Evolutionary conservation across 2,888 invertebrate species (phyloP), one percentile per base, ranked within the genome.

Genomic region (Trissolcus brochymenae): DNA sequence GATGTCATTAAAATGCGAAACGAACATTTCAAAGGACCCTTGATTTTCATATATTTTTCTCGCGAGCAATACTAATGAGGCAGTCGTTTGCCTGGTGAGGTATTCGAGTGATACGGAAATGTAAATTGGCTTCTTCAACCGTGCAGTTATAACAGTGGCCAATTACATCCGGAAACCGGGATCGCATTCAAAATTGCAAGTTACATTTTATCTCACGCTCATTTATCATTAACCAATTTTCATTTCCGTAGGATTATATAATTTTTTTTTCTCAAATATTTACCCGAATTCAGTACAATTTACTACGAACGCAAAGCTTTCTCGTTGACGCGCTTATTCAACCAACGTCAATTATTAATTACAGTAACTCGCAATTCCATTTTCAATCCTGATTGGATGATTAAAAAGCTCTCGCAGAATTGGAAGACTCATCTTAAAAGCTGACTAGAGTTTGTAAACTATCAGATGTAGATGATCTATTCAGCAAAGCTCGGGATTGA

Each of bases 161-260:
- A 75, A 75, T 75, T 75, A 68, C 51, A 68, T 46, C 25, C 13
- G 57, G 35, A 50, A 64, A 53, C 67, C 43, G 35, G 64, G 61
- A 60, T 66, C 51, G 76, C 70, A 76, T 76, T 76, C 65, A 66
- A 51, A 66, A 66, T 66, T 71, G 61, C 71, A 13, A 41, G 71
- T 76, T 76, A 66, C 66, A 66, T 62, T 76, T 29, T 76, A 76
- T 71, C 76, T 76, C 57, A 41, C 57, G 40, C 51, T 29, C 53
- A 71, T 76, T 71, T 66, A 66, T 71, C 71, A 71, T 76, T 51
- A 67, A 67, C 71, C 71, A 62, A 67, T 62, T 66, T 66, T 46
- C 57, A 71, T 71, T 51, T 16, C 61, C 4, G 53, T 7, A 25
- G 41, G 53, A 49, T 59, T 65, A 29, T 9, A 6, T 29, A 1